Evolutionary conservation across 2,113 vertebrate species (phyloP), one percentile per base, ranked within the genome.

Genomic region (Elanus axillaris): DNA sequence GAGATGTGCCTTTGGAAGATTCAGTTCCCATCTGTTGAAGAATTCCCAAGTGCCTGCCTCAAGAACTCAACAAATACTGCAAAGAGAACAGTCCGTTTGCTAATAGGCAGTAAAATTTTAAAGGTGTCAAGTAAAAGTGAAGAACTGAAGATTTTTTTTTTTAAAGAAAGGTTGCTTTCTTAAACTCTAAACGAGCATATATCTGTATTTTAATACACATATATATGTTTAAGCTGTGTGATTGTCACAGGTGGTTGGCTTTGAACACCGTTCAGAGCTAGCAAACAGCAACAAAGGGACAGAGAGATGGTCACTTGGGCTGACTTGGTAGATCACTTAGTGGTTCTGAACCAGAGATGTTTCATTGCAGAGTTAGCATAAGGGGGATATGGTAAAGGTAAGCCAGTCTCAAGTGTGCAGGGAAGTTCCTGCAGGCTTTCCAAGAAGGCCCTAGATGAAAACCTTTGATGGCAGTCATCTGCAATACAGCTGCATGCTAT

Each of bases 1-100:
- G 48, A 42, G 76, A 59, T 42, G 53, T 94, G 83, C 36, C 12
- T 69, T 80, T 94, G 91, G 78, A 79, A 96, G 93, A 76, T 93
- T 95, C 77, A 2, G 90, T 93, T 96, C 87, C 90, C 10, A 7
- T 93, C 69, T 88, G 42, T 52, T 60, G 59, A 34, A 81, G 36
- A 58, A 62, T 96, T 88, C 52, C 76, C 56, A 75, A 75, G 59
- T 74, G 73, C 52, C 58, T 55, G 52, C 38, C 31, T 88, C 29
- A 32, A n/a, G 66, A 82, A 20, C 16, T 52, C 21, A 63, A 68
- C 29, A 75, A 43, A 60, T 45, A 27, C 9, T 40, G 36, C 18
- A n/a, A 23, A 53, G 43, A 69, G 38, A 73, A 40, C 4, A 7
- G 29, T 34, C 73, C 48, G 19, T 69, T 62, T n/a, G 25, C 40